phyloP scores from a whole-genome alignment of 1,140 invertebrate genomes.

The Drosophila nigromelanica region DNA sequence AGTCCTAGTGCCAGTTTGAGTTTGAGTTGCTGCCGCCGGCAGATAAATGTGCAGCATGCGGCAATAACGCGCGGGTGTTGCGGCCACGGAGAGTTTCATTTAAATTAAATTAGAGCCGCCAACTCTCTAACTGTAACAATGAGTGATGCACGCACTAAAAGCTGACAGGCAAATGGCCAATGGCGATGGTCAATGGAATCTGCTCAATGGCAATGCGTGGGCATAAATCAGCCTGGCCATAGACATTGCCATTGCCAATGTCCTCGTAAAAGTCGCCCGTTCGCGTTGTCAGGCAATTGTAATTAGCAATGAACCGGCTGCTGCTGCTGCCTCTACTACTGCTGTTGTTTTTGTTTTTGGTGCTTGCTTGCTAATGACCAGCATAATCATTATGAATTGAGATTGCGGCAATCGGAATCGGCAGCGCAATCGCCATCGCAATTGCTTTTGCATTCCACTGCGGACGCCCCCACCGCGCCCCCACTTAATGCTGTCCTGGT shows the following conservation, averaged over 20 bases:
- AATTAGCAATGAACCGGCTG: constrained; percentile 57
- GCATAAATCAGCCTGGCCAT: constrained; percentile 58
- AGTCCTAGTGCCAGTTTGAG: constrained; percentile 5
- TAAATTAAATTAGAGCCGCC: constrained; percentile 80
- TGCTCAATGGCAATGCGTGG: constrained; percentile 49
- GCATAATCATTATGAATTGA: constrained; percentile 71
- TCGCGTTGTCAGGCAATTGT: constrained; percentile 46
- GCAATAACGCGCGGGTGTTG: constrained; percentile 56
- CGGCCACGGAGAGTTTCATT: constrained; percentile 58
- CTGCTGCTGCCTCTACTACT: constrained; percentile 4
- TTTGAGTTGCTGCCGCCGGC: constrained; percentile 47
- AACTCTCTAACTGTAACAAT: constrained; percentile 81
- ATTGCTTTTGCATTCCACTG: constrained; percentile 18
- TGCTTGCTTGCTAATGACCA: constrained; percentile 42
- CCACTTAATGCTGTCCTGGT: constrained; percentile 1
- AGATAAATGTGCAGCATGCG: constrained; percentile 60
- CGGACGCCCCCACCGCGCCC: constrained; percentile 55
- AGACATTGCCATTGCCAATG: constrained; percentile 38
- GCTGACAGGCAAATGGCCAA: constrained; percentile 58
- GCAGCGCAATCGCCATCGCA: constrained; percentile 6
- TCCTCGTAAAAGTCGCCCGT: constrained; percentile 40
- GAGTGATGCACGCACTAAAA: constrained; percentile 80
- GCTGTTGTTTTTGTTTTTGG: neutral
- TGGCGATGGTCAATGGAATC: constrained; percentile 21
- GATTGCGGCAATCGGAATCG: constrained; percentile 47